These are phyloP conservation scores for Chaenodraco wilsoni DNA, from an alignment of 2,797 vertebrate species.

Conservation along the genomic window DNA sequence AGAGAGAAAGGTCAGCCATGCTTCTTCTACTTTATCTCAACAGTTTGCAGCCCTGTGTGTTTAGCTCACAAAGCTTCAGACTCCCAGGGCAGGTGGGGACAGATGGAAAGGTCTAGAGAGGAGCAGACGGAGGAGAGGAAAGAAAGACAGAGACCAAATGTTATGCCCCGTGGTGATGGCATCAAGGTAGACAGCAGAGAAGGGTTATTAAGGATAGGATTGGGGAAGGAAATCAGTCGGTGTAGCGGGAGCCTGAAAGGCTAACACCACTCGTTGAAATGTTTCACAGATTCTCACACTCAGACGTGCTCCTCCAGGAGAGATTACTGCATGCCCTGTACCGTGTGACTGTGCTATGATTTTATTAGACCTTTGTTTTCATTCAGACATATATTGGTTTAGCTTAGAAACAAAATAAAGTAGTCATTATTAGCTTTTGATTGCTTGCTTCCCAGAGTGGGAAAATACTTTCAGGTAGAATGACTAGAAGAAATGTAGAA, in stretches of 20 bases:
- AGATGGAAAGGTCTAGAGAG: conserved; percentile 56
- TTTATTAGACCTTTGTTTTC: conserved; percentile 52
- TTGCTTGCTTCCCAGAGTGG: conserved; percentile 49
- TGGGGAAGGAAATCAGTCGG: conserved; percentile 23
- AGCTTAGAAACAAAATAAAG: conserved; percentile 49
- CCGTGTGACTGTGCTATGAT: conserved; percentile 27
- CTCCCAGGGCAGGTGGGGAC: conserved; percentile 51
- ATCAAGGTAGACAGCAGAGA: conserved; percentile 53
- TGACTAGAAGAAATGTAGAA: too few species aligned
- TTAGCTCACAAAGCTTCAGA: conserved; percentile 25
- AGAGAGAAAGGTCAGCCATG: conserved; percentile 20
- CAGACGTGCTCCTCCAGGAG: conserved; percentile 12
- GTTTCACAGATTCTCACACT: conserved; percentile 16
- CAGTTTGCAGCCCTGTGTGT: conserved; percentile 27
- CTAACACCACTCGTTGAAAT: conserved; percentile 31
- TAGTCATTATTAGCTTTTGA: conserved; percentile 60
- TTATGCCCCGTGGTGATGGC: conserved; percentile 47
- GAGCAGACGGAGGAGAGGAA: conserved; percentile 49
- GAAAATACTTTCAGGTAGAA: conserved; percentile 21
- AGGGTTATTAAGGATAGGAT: conserved; percentile 39
- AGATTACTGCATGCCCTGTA: neutral
- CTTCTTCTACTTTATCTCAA: conserved; percentile 36
- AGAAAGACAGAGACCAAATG: conserved; percentile 60
- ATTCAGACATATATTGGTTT: conserved; percentile 55
- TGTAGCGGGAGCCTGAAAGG: conserved; percentile 9